These are phyloP conservation scores for Apamea monoglypha DNA, from an alignment of 2,888 invertebrate genomes.

Conservation along the genomic window DNA sequence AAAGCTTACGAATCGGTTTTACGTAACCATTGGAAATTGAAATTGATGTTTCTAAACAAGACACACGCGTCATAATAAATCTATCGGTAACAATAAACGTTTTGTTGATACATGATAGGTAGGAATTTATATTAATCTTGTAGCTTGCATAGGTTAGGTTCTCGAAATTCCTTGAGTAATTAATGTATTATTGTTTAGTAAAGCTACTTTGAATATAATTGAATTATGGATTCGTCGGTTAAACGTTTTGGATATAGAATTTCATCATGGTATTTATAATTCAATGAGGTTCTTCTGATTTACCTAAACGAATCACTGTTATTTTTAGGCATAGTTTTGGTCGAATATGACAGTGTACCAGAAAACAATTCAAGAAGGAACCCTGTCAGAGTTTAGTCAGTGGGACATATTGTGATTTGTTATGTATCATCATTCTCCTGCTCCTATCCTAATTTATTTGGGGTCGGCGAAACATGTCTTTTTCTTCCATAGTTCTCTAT, in stretches of 20 bases:
- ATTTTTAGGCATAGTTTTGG: too few relatives aligned
- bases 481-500: too few relatives aligned
- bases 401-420: neutral
- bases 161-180: conserved; percentile 46
- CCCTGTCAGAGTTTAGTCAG: neutral
- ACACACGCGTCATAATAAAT: conserved; percentile 19
- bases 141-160: conserved; percentile 10
- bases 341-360: neutral
- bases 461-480: too few relatives aligned
- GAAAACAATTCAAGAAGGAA: neutral
- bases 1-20: neutral
- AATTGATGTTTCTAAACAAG: conserved; percentile 16
- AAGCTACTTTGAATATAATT: conserved; percentile 46
- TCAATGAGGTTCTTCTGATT: neutral
- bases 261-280: neutral
- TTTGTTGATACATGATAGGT: neutral
- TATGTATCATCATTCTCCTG: too few relatives aligned
- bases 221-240: conserved; percentile 1
- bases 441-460: too few relatives aligned
- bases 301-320: too few relatives aligned
- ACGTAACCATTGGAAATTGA: conserved; percentile 11
- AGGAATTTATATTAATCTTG: conserved; percentile 26
- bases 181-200: conserved; percentile 22
- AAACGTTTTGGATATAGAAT: neutral
- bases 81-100: conserved; percentile 24